These are phyloP conservation scores for Anthopleura sola DNA, from an alignment of 64 coral and sea anemone species.

Conservation along the genomic window DNA sequence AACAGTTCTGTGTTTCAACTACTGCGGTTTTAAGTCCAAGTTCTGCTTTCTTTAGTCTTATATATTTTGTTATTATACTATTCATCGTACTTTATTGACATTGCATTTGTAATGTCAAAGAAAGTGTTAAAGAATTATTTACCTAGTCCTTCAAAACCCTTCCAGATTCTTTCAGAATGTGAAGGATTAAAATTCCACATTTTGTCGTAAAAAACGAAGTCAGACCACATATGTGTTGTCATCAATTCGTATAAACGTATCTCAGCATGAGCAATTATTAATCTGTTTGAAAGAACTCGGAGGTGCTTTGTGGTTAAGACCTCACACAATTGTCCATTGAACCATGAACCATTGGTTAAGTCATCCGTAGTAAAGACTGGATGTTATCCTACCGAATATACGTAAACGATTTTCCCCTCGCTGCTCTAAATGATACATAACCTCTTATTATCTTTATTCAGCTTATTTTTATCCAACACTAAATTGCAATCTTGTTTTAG, in stretches of 20 bases:
- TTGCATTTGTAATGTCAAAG: background rate
- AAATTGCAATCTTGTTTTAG: background rate
- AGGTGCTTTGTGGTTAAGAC: background rate
- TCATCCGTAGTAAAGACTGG: too few species aligned
- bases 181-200: background rate
- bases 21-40: background rate
- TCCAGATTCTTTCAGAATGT: background rate
- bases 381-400: too few species aligned
- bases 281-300: background rate
- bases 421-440: too few species aligned
- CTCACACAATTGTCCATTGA: background rate
- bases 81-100: background rate
- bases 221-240: constrained; percentile 8
- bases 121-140: constrained; percentile 13
- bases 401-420: too few species aligned
- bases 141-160: background rate
- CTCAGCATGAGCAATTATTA: constrained; percentile 6
- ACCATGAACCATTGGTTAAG: background rate
- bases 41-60: background rate
- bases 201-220: background rate
- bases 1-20: background rate
- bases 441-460: too few species aligned
- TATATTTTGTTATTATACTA: background rate
- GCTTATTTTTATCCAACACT: background rate
- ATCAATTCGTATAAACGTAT: background rate